phyloP scores from a whole-genome alignment of 2,888 invertebrate species.

The Escarpia spicata region DNA sequence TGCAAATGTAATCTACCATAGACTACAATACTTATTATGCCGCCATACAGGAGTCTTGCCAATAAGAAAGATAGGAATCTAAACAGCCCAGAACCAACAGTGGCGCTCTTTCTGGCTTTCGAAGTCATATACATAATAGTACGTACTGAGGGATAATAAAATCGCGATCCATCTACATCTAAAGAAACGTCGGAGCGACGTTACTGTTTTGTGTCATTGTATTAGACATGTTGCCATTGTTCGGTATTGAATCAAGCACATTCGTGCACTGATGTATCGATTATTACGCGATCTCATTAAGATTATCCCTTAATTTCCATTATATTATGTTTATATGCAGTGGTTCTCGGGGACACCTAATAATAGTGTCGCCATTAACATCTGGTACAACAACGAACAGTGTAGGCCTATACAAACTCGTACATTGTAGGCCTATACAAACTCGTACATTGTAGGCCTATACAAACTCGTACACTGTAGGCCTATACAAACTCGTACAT shows the following conservation, averaged over 20 bases:
- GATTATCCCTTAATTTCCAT: not conserved
- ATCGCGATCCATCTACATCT: not conserved
- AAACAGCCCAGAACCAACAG: no score
- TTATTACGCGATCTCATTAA: not conserved
- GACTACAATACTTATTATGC: no score
- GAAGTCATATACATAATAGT: no score
- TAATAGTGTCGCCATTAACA: not conserved
- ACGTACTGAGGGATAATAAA: not conserved
- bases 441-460: no score
- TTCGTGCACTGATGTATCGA: not conserved
- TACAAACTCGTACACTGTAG: no score
- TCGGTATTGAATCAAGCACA: not conserved
- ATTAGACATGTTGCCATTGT: not conserved
- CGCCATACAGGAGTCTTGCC: no score
- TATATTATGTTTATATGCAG: not conserved
- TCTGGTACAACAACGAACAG: no score
- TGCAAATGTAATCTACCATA: no score
- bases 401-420: no score
- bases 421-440: not conserved
- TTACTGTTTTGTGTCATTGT: not conserved
- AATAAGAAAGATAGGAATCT: no score
- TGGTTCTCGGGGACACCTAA: not conserved
- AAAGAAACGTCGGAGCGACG: not conserved
- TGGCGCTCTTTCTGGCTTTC: no score
- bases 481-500: no score